Evolutionary conservation across 1,140 invertebrate species (phyloP).

Genomic region (Archivesica marissinica): DNA sequence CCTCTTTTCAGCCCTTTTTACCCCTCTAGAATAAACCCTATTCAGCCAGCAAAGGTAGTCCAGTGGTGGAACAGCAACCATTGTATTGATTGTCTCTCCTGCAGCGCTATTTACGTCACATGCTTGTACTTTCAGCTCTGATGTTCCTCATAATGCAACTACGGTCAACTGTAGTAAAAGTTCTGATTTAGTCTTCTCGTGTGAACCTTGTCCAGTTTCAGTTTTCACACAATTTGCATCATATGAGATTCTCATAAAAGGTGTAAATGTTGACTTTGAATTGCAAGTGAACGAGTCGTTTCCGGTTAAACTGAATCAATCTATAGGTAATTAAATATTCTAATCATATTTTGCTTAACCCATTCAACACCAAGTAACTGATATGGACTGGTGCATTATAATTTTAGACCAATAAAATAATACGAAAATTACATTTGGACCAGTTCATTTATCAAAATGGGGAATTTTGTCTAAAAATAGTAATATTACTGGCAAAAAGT

Average conservation of each 20-base stretch:
- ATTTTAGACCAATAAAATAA: not conserved
- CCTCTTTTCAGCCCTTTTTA: too few relatives aligned
- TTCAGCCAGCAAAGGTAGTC: too few relatives aligned
- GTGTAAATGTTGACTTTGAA: not conserved
- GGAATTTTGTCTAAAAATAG: not conserved
- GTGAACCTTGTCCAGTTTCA: not conserved
- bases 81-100: not conserved
- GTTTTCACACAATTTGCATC: not conserved
- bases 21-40: too few relatives aligned
- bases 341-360: not conserved
- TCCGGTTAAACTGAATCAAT: not conserved
- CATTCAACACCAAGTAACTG: not conserved
- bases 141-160: not conserved
- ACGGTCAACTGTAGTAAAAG: not conserved
- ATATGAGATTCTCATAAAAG: not conserved
- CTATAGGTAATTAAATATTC: constrained; percentile 5
- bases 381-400: not conserved
- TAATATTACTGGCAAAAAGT: not conserved
- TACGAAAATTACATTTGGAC: not conserved
- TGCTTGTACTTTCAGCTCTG: not conserved
- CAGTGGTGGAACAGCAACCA: not conserved
- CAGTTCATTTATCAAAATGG: not conserved
- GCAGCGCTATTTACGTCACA: not conserved
- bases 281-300: not conserved
- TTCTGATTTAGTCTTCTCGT: not conserved